Evolutionary conservation across 2,888 invertebrate genomes (phyloP).

Genomic region (Oithona nana): DNA sequence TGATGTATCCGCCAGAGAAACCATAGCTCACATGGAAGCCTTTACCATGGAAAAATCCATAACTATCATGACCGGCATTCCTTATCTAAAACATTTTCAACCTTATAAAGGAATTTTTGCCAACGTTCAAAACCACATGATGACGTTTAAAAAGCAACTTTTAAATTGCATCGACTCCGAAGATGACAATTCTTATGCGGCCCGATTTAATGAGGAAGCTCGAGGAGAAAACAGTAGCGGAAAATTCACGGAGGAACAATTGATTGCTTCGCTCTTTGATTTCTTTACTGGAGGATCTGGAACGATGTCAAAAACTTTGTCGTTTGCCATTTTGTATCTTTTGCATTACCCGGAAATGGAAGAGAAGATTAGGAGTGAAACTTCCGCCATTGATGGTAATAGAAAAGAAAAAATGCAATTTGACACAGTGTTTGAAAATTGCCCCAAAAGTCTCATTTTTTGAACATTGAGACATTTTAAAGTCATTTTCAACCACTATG

Average conservation of each 20-base stretch:
- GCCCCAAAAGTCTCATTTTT: too few species aligned
- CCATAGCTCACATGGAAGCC: not conserved
- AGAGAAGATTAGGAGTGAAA: not conserved
- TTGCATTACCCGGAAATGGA: not conserved
- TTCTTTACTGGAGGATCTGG: constrained; percentile 1
- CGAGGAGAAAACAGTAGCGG: not conserved
- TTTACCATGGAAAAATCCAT: constrained; percentile 1
- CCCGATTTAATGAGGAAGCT: not conserved
- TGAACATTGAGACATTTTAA: too few species aligned
- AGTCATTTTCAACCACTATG: too few species aligned
- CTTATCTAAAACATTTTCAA: not conserved
- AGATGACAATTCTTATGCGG: not conserved
- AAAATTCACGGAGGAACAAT: not conserved
- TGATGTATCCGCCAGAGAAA: not conserved
- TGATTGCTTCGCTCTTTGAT: not conserved
- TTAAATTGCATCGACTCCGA: not conserved
- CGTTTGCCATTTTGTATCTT: not conserved
- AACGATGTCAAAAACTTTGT: not conserved
- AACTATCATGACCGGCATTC: not conserved
- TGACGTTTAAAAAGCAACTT: not conserved
- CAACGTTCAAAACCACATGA: not conserved
- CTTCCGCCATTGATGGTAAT: not conserved
- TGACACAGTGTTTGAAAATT: too few species aligned
- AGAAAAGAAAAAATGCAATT: too few species aligned
- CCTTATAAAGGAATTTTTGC: not conserved